These are phyloP conservation scores for Hypotaenidia philippensis DNA, from an alignment of 2,797 vertebrate genomes.

Conservation along the genomic window DNA sequence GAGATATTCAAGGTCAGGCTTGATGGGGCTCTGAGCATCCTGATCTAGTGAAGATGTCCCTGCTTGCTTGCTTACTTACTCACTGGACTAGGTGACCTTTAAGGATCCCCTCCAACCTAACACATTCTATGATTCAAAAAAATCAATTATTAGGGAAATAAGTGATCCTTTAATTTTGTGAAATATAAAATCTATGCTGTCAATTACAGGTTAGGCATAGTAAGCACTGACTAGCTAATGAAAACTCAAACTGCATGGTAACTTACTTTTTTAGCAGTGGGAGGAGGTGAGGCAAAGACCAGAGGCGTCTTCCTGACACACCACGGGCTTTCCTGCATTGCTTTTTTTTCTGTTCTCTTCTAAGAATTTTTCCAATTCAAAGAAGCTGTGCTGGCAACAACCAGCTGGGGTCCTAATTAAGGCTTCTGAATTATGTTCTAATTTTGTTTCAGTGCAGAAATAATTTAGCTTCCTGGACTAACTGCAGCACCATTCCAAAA, in stretches of 20 bases:
- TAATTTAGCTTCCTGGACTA: not conserved
- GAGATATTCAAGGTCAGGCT: too few relatives aligned
- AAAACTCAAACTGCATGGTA: not conserved
- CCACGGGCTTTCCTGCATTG: not conserved
- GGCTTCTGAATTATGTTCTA: not conserved
- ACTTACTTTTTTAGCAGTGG: not conserved
- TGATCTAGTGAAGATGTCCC: too few relatives aligned
- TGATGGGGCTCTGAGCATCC: too few relatives aligned
- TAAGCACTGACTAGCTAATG: not conserved
- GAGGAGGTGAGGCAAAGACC: not conserved
- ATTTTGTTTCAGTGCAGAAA: constrained; percentile 15
- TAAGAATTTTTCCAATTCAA: not conserved
- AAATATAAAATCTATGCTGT: not conserved
- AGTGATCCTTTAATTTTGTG: constrained; percentile 1
- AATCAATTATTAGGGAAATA: not conserved
- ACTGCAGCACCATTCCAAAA: not conserved
- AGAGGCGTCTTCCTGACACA: not conserved
- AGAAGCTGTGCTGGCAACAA: not conserved
- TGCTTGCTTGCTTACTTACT: too few relatives aligned
- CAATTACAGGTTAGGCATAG: not conserved
- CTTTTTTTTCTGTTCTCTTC: not conserved
- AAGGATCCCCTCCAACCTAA: too few relatives aligned
- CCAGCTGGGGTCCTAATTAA: constrained; percentile 26
- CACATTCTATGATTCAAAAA: not conserved
- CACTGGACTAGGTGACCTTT: too few relatives aligned